Conservation (phyloP, 1,140 invertebrate genomes). For the Theocolax elegans region DNA sequence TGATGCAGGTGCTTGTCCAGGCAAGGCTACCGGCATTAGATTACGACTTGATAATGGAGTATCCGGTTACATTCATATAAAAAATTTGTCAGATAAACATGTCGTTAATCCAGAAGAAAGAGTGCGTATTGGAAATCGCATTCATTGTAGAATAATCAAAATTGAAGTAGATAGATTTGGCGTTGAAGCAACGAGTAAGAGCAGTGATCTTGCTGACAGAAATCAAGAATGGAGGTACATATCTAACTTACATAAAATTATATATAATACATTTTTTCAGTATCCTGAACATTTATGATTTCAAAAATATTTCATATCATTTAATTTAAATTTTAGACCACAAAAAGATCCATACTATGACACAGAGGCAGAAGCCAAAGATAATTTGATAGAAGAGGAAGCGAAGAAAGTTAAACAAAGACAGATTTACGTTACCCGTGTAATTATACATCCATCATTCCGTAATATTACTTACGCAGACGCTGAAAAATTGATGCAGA, state of each 20-base stretch:
- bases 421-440: conserved; percentile 90
- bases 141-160: conserved; percentile 94
- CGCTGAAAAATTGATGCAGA: conserved; percentile 89
- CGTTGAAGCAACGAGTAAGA: conserved; percentile 93
- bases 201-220: conserved; percentile 91
- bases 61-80: conserved; percentile 93
- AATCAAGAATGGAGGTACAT: conserved; percentile 92
- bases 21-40: conserved; percentile 92
- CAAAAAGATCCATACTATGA: conserved; percentile 94
- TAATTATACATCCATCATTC: conserved; percentile 97
- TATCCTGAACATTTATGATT: too few species aligned
- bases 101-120: conserved; percentile 93
- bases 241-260: too few species aligned
- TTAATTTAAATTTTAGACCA: conserved; percentile 78
- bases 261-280: too few species aligned
- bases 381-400: conserved; percentile 82
- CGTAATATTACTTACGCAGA: conserved; percentile 96
- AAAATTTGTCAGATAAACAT: conserved; percentile 94
- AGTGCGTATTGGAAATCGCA: conserved; percentile 86
- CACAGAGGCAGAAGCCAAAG: conserved; percentile 84
- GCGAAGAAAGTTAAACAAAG: conserved; percentile 82
- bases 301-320: too few species aligned
- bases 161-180: conserved; percentile 95
- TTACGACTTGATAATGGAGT: conserved; percentile 94
- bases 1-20: conserved; percentile 94